phyloP scores from a whole-genome alignment of 92 coral and sea anemone genomes.

The Palythoa grandis region DNA sequence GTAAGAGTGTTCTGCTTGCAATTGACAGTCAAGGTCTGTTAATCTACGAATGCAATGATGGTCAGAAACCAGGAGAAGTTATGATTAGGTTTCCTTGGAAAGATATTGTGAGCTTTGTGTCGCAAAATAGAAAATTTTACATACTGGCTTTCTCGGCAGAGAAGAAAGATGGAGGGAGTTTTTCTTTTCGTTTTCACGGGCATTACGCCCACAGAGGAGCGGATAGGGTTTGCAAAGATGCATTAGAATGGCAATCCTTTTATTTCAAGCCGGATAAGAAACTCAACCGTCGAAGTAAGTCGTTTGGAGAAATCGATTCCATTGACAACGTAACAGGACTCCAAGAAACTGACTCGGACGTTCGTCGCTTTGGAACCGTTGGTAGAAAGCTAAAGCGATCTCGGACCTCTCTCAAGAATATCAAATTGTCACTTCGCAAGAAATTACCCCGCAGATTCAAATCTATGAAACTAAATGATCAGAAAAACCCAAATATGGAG shows the following conservation, averaged over 20 bases:
- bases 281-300: conserved; percentile 76
- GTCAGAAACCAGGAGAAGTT: conserved; percentile 66
- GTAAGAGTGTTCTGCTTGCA: conserved; percentile 68
- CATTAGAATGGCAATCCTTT: conserved; percentile 65
- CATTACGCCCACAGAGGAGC: conserved; percentile 93
- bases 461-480: conserved; percentile 16
- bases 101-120: conserved; percentile 73
- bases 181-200: conserved; percentile 85
- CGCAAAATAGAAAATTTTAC: conserved; percentile 85
- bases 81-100: conserved; percentile 73
- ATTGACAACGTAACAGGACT: conserved; percentile 44
- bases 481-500: background rate
- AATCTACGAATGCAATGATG: conserved; percentile 64
- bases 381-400: conserved; percentile 38
- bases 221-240: conserved; percentile 68
- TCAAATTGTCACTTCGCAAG: conserved; percentile 64
- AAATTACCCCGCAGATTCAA: conserved; percentile 68
- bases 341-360: conserved; percentile 39
- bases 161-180: conserved; percentile 77
- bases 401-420: conserved; percentile 61
- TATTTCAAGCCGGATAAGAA: conserved; percentile 76
- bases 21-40: conserved; percentile 70
- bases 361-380: conserved; percentile 71
- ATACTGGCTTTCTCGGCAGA: conserved; percentile 75
- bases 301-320: conserved; percentile 82